These are phyloP conservation scores for Lepus timidus DNA, from an alignment of 2,113 vertebrate genomes.

Conservation along the genomic window DNA sequence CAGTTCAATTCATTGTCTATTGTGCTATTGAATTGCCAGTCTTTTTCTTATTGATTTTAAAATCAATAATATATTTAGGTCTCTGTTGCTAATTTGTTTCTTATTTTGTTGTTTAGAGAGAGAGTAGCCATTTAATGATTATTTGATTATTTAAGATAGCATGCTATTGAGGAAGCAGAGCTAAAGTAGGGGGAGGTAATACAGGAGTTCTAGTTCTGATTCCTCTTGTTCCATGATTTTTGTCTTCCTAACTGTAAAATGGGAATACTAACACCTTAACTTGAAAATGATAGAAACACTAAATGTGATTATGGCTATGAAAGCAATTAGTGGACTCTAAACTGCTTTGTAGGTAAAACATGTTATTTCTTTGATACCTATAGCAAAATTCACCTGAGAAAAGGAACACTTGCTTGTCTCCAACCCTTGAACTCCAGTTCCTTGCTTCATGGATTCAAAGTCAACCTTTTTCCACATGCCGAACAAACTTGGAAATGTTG, in stretches of 20 bases:
- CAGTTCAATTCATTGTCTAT: constrained; percentile 59
- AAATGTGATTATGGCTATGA: neutral
- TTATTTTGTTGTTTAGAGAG: constrained; percentile 69
- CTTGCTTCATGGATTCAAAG: neutral
- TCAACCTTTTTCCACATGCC: neutral
- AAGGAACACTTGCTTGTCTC: neutral
- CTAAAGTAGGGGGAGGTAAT: neutral
- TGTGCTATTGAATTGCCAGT: constrained; percentile 54
- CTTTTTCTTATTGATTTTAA: constrained; percentile 73
- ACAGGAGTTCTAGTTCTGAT: neutral
- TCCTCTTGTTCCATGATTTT: constrained; percentile 14
- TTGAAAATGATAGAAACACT: neutral
- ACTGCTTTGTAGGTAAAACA: neutral
- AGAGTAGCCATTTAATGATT: constrained; percentile 46
- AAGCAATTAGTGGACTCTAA: neutral
- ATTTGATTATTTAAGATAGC: constrained; percentile 40
- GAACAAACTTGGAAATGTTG: constrained; percentile 1
- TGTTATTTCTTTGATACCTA: neutral
- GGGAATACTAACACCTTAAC: neutral
- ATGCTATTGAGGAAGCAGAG: neutral
- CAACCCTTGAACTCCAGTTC: neutral
- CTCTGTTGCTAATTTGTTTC: constrained; percentile 61
- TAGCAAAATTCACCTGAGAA: neutral
- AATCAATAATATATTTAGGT: constrained; percentile 69
- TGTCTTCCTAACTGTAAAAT: constrained; percentile 3